Evolutionary conservation across 2,113 vertebrate genomes (phyloP).

Genomic region (Percina caprodes): DNA sequence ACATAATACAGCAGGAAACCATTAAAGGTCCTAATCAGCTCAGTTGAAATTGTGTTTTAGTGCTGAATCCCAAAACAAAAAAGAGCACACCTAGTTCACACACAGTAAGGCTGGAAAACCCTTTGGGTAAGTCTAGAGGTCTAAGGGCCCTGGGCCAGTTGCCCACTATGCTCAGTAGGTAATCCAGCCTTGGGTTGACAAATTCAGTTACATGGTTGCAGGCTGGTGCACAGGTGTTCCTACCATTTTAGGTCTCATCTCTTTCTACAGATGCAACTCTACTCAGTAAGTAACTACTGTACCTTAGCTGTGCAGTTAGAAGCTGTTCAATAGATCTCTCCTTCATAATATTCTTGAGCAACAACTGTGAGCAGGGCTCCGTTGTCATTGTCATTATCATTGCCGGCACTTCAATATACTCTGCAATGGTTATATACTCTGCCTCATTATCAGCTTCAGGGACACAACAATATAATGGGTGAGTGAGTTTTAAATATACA

Average conservation of each 20-base stretch:
- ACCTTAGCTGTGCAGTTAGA: neutral
- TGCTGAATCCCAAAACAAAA: slow-evolving; percentile 1
- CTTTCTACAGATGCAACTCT: slow-evolving; percentile 92
- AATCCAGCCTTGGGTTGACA: slow-evolving; percentile 62
- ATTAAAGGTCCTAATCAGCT: neutral
- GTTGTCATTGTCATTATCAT: slow-evolving; percentile 77
- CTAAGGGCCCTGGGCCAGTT: neutral
- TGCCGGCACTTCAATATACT: slow-evolving; percentile 87
- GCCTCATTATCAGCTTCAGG: slow-evolving; percentile 92
- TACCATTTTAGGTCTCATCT: slow-evolving; percentile 91
- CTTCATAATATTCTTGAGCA: slow-evolving; percentile 75
- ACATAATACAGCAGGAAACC: slow-evolving; percentile 5
- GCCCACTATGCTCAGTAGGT: neutral
- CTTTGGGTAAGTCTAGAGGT: neutral
- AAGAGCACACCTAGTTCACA: neutral
- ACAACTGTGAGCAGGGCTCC: slow-evolving; percentile 88
- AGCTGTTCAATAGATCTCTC: neutral
- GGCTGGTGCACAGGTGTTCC: slow-evolving; percentile 91
- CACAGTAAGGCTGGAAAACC: neutral
- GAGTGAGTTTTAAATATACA: neutral
- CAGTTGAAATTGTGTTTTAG: neutral
- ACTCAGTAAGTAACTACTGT: slow-evolving; percentile 86
- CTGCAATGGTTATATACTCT: slow-evolving; percentile 85
- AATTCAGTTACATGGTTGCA: slow-evolving; percentile 82
- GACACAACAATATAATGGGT: slow-evolving; percentile 56